Base-by-base conservation (phyloP, 2,888 invertebrate species). In the Hofmannophila pseudospretella region DNA sequence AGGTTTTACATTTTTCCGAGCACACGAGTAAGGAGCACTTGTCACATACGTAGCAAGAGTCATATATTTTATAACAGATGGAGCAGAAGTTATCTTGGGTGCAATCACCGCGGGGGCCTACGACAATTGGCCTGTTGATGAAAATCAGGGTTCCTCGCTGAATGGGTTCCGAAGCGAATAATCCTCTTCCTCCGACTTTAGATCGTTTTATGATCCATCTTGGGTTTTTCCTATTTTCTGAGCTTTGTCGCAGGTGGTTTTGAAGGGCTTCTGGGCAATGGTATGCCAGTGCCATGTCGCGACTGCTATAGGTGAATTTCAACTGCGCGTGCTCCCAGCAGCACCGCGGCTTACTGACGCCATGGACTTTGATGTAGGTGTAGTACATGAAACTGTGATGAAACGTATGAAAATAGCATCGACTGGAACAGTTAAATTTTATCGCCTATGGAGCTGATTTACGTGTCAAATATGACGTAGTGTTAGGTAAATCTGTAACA, bases 11-110 rank as follows among this genome's bases (percentile, higher is more conserved):
- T 33, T 67, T 56, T 25, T 77, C 62, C 0, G 89, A 88, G 63
- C 95, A 95, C 12, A 94, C 74, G 2, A 90, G 89, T 45, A 93
- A 73, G 5, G 88, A 88, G 58, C 94, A 95, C 43, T 77, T 85
- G 33, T 85, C 77, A 67, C 94, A 94, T 5, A 81, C 38, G 34
- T 45, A 51, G 41, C 66, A 70, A 12, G 47, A 38, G 38, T 73
- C 67, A 45, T 75, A 62, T 38, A 71, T 68, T 54, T 82, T 81
- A 54, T 89, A 91, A 59, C 94, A 94, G 45, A 77, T 85, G 3
- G 90, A 84, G 63, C 94, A 94, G 45, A 85, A 85, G 32, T 88
- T 79, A n/a, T 78, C 68, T 16, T 78, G n/a, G 16, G 3, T 72
- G 34, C 70, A 73, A 41, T 88, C 79, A 5, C 87, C 86, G 30